Conservation (phyloP, 2,113 vertebrate genomes). For the Coturnix japonica region DNA sequence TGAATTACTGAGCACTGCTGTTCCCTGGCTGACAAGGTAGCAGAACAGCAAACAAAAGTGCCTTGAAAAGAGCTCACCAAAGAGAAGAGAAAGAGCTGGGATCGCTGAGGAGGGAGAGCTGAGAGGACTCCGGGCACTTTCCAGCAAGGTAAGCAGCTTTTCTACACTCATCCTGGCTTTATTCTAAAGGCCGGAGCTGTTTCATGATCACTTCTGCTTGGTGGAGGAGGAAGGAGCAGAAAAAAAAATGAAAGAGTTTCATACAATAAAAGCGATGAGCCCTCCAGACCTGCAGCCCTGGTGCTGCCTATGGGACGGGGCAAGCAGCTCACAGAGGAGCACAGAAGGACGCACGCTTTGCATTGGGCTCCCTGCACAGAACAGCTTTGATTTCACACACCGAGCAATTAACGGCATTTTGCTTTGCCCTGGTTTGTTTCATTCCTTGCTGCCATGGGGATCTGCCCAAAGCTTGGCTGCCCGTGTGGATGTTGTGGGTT, state of each 20-base stretch:
- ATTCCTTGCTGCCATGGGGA: not conserved
- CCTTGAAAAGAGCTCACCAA: not conserved
- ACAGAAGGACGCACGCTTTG: not conserved
- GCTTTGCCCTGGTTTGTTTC: not conserved
- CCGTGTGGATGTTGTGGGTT: fast-evolving
- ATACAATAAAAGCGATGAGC: not conserved
- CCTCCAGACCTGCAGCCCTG: not conserved
- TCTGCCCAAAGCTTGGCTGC: not conserved
- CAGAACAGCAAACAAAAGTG: conserved; percentile 47
- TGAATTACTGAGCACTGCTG: conserved; percentile 64
- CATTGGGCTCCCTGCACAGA: not conserved
- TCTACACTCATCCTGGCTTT: fast-evolving
- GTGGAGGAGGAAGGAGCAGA: not conserved
- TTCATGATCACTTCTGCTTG: not conserved
- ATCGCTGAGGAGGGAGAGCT: not conserved
- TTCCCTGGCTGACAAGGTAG: conserved; percentile 63
- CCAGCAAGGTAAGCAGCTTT: conserved; percentile 33
- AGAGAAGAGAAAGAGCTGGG: not conserved
- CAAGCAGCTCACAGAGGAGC: not conserved
- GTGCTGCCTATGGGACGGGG: not conserved
- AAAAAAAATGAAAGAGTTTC: not conserved
- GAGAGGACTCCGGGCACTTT: fast-evolving
- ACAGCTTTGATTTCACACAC: conserved; percentile 22
- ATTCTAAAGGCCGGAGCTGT: not conserved
- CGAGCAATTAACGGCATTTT: not conserved